Percentiles rank a stretch among this genome's conserved stretches.
phyloP scores from a whole-genome alignment of 2,113 vertebrate genomes.

The Strix uralensis region DNA sequence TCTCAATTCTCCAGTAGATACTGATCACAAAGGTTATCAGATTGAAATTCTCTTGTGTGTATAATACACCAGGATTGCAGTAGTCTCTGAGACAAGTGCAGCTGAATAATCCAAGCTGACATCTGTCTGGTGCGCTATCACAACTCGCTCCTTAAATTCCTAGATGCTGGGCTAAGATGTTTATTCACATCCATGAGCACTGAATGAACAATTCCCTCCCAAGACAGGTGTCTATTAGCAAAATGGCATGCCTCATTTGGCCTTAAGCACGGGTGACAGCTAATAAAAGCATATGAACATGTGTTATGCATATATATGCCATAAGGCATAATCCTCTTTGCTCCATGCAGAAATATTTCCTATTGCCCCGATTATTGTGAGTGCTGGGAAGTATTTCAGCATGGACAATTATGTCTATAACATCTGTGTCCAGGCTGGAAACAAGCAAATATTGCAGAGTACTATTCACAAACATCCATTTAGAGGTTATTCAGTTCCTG shows the following conservation, averaged over 20 bases:
- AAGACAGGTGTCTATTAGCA: constrained; percentile 43
- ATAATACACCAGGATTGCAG: neutral
- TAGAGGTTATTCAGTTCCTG: neutral
- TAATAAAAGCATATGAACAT: constrained; percentile 40
- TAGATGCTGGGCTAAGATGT: constrained; percentile 12
- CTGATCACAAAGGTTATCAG: neutral
- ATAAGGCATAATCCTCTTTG: constrained; percentile 37
- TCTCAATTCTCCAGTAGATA: neutral
- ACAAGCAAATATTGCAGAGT: neutral
- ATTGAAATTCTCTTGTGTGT: neutral
- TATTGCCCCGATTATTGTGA: neutral
- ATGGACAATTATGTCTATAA: neutral
- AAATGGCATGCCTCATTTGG: constrained; percentile 41
- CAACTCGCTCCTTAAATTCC: constrained; percentile 28
- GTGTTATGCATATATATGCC: constrained; percentile 24
- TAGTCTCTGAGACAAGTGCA: neutral
- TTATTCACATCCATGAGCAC: constrained; percentile 8
- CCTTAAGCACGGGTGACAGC: neutral
- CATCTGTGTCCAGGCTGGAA: constrained; percentile 21
- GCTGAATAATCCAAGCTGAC: constrained; percentile 46
- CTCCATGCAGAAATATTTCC: constrained; percentile 20
- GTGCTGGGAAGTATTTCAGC: neutral
- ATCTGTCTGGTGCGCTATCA: constrained; percentile 24
- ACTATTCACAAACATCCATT: neutral
- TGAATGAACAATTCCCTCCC: constrained; percentile 28